These are phyloP conservation scores for Schlechtendalia chinensis DNA, from an alignment of 1,140 invertebrate species.

Conservation along the genomic window DNA sequence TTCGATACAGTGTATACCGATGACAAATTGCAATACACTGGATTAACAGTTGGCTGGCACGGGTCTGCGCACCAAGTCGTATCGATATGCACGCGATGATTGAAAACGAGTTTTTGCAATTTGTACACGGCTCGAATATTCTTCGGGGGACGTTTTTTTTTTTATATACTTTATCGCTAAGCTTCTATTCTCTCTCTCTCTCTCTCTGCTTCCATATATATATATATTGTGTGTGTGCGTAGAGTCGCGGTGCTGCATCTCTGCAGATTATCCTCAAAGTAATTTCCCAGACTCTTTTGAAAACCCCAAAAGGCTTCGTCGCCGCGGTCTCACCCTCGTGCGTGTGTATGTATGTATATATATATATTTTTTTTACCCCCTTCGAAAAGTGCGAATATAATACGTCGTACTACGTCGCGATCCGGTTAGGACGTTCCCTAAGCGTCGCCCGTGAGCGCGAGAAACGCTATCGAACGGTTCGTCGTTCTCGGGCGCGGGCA, in stretches of 20 bases:
- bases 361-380: neutral
- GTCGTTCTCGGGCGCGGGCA: too few species aligned
- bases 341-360: neutral
- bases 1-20: neutral
- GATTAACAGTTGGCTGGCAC: neutral
- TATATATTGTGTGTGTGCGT: neutral
- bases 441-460: too few species aligned
- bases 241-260: neutral
- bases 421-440: too few species aligned
- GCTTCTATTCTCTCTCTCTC: too few species aligned
- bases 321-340: neutral
- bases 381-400: neutral
- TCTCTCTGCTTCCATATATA: neutral
- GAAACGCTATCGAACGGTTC: too few species aligned
- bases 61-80: neutral
- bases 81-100: neutral
- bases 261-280: slow-evolving; percentile 36
- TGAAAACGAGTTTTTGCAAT: slow-evolving; percentile 4
- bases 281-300: slow-evolving; percentile 35
- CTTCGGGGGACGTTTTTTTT: neutral
- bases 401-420: too few species aligned
- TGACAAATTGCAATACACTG: neutral
- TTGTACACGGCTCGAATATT: neutral
- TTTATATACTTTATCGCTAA: neutral
- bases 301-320: slow-evolving; percentile 7